Evolutionary conservation across 2,113 vertebrate species (phyloP), one percentile per base, ranked within the genome.

Genomic region (Xenopus tropicalis): DNA sequence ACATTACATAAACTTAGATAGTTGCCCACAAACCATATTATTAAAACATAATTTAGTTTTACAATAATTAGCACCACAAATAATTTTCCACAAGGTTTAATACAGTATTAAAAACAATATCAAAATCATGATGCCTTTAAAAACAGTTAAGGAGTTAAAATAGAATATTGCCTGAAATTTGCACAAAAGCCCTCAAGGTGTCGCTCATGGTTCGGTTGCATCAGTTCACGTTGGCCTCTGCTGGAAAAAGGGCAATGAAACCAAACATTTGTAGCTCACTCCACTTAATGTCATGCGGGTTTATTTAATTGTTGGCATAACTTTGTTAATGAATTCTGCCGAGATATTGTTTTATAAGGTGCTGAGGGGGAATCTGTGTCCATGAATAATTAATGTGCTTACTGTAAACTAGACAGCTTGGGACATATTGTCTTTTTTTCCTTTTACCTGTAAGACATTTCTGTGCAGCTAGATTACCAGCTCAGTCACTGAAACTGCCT

Each of bases 121-220:
- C 29, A 37, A 37, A 37, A 2, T 37, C 29, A 37, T 4, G 29
- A 37, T 37, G 6, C 29, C 29, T 37, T 48, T 48, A 17, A 48
- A 3, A 17, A 12, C 46, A 46, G 14, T 46, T 12, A 54, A 54
- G n/a, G 52, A 54, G 52, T 54, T 54, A n/a, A 54, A 54, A 54
- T 54, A 1, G 4, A 48, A 48, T 71, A 52, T 16, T 56, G 21
- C 61, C 64, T 81, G 87, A n/a, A 23, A 54, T 85, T 73, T 80
- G 46, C 44, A 0, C 1, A 25, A 1, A 0, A 1, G 2, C 66
- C 91, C 91, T 80, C 86, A 88, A 91, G 91, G 81, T 91, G 91
- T 89, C 84, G 86, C 85, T 82, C 80, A 66, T 73, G 80, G 62
- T 71, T 80, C 67, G 82, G 75, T 61, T 70, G 78, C 0, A 10